Percentiles rank a stretch among this genome's conserved stretches.
These are phyloP conservation scores for Macrosteles quadrilineatus DNA, from an alignment of 1,140 invertebrate species.

Conservation along the genomic window DNA sequence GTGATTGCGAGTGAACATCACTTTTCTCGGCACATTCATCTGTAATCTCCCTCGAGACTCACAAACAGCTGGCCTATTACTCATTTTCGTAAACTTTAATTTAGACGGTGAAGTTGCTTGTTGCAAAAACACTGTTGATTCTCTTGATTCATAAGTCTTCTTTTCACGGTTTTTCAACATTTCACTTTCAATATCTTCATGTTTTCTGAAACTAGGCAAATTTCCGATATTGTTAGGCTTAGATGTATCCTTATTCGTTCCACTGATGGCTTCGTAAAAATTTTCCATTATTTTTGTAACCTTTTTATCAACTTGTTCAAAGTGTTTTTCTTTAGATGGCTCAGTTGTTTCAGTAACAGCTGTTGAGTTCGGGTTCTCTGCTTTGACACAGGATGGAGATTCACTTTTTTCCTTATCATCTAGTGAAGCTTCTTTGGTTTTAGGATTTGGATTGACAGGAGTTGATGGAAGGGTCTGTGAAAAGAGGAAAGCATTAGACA, in stretches of 20 bases:
- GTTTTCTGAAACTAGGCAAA: background rate
- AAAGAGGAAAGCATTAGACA: too few relatives aligned
- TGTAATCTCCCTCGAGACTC: too few relatives aligned
- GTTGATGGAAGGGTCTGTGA: background rate
- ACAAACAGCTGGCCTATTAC: too few relatives aligned
- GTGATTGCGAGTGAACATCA: too few relatives aligned
- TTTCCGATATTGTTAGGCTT: background rate
- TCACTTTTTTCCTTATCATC: too few relatives aligned
- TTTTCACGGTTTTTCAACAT: background rate
- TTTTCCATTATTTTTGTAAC: background rate
- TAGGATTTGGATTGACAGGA: constrained; percentile 5
- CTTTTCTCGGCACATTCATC: too few relatives aligned
- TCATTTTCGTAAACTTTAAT: too few relatives aligned
- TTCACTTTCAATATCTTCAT: background rate
- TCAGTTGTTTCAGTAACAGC: background rate
- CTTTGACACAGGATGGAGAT: too few relatives aligned
- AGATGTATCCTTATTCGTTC: background rate
- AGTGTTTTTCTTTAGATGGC: background rate
- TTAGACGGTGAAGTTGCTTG: too few relatives aligned
- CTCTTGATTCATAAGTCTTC: too few relatives aligned
- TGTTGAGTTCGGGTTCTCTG: too few relatives aligned
- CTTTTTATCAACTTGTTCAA: background rate
- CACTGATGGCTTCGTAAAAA: background rate
- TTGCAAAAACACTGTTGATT: too few relatives aligned
- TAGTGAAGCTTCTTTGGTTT: background rate